Conservation (phyloP, 2,888 invertebrate species). For the Drosophila fulvimacula region DNA sequence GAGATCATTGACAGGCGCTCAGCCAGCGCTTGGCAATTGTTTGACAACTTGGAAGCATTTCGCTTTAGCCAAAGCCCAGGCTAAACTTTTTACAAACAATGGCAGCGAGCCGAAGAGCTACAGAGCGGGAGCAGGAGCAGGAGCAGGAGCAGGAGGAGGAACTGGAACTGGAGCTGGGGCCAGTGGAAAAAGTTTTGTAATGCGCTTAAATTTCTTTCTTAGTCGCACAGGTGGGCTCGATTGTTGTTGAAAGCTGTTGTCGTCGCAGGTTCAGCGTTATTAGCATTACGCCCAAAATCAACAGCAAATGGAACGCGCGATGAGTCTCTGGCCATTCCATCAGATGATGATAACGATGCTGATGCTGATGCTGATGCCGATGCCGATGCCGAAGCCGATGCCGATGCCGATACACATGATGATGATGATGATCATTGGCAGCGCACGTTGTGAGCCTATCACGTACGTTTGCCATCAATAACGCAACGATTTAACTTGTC, state of each 20-base stretch:
- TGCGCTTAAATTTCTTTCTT: conserved; percentile 69
- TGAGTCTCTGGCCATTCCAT: conserved; percentile 16
- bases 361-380: conserved; percentile 7
- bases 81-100: conserved; percentile 62
- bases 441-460: conserved; percentile 76
- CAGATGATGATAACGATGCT: conserved; percentile 13
- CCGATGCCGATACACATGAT: conserved; percentile 22
- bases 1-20: conserved; percentile 45
- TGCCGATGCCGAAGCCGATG: conserved; percentile 10
- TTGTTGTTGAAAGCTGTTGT: conserved; percentile 75
- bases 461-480: conserved; percentile 80
- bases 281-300: conserved; percentile 53
- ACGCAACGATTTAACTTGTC: conserved; percentile 81
- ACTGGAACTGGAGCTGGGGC: background rate
- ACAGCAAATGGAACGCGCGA: conserved; percentile 18
- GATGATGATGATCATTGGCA: conserved; percentile 38
- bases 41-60: conserved; percentile 58
- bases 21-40: conserved; percentile 43
- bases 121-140: background rate
- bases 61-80: conserved; percentile 56
- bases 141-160: background rate
- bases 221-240: conserved; percentile 67
- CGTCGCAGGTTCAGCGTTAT: conserved; percentile 67
- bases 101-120: conserved; percentile 19
- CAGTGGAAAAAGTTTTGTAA: conserved; percentile 56